Base-by-base conservation (phyloP, 2,113 vertebrate genomes). In the Pedetes capensis region DNA sequence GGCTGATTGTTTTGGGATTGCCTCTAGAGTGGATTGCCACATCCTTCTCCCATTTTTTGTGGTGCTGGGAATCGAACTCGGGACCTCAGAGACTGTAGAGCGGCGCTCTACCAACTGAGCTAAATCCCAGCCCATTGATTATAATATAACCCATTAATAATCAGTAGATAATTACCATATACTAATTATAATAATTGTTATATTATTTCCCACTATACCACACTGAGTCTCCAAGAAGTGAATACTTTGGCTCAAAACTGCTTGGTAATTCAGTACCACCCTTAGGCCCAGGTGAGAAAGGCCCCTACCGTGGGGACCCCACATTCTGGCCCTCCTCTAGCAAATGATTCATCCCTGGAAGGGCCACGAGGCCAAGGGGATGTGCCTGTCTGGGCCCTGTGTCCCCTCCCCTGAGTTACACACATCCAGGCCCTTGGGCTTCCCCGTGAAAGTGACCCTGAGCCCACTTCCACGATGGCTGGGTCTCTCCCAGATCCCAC, bases 161-260 rank as follows among this genome's bases (percentile, higher is more conserved):
- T n/a, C n/a, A n/a, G n/a, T n/a, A n/a, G n/a, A n/a, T n/a, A n/a
- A n/a, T n/a, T n/a, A n/a, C n/a, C n/a, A n/a, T n/a, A n/a, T n/a
- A n/a, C n/a, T n/a, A n/a, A n/a, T n/a, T n/a, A n/a, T n/a, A n/a
- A n/a, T n/a, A n/a, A n/a, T n/a, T n/a, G n/a, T n/a, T n/a, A n/a
- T 80, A 78, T 69, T 93, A 74, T 71, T 94, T 93, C 59, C 91
- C 61, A 29, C 49, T 64, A n/a, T 32, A 57, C 51, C 83, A 74
- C 55, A 55, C n/a, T 22, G 64, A 79, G 80, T 75, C 85, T 89
- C 64, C 80, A 96, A 82, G 66, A 96, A 87, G 78, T 84, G 25
- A 72, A 51, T 18, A 29, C 18, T 6, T 61, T 29, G 64, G 8
- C 53, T 93, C n/a, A 87, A 75, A 84, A 75, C 37, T 90, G 51